Percentiles rank a stretch among this genome's conserved stretches.
These are phyloP conservation scores for Spicauda simplicius DNA, from an alignment of 2,888 invertebrate species.

Conservation along the genomic window DNA sequence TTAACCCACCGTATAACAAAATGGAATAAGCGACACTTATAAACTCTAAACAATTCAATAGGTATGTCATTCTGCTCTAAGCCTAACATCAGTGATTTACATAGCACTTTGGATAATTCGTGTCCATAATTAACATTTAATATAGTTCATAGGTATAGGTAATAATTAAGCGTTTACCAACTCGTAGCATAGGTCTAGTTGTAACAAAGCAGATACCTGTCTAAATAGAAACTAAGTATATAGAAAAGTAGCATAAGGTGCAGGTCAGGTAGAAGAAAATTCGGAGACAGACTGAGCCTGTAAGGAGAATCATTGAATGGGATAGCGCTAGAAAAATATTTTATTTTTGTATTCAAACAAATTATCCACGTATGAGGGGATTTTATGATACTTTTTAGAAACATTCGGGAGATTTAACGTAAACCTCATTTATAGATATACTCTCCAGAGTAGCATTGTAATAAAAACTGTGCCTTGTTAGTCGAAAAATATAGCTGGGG, in stretches of 20 bases:
- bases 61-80: constrained; percentile 41
- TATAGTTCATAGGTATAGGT: not conserved
- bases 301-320: too few species aligned
- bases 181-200: not conserved
- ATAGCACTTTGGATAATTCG: constrained; percentile 3
- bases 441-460: too few species aligned
- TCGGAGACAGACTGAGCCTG: not conserved
- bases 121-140: constrained; percentile 8
- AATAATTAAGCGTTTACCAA: not conserved
- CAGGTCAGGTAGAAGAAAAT: not conserved
- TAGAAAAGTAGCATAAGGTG: not conserved
- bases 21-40: constrained; percentile 49
- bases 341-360: too few species aligned
- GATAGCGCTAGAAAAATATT: too few species aligned
- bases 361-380: too few species aligned
- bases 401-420: too few species aligned
- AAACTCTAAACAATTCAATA: constrained; percentile 25
- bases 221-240: too few species aligned
- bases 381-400: too few species aligned
- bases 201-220: not conserved
- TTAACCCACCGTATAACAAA: constrained; percentile 51
- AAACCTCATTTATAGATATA: too few species aligned
- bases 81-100: constrained; percentile 50
- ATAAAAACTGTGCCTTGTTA: too few species aligned
- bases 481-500: too few species aligned